Evolutionary conservation across 2,113 vertebrate genomes (phyloP), one percentile per base, ranked within the genome.

Genomic region (Hepsetus odoe): DNA sequence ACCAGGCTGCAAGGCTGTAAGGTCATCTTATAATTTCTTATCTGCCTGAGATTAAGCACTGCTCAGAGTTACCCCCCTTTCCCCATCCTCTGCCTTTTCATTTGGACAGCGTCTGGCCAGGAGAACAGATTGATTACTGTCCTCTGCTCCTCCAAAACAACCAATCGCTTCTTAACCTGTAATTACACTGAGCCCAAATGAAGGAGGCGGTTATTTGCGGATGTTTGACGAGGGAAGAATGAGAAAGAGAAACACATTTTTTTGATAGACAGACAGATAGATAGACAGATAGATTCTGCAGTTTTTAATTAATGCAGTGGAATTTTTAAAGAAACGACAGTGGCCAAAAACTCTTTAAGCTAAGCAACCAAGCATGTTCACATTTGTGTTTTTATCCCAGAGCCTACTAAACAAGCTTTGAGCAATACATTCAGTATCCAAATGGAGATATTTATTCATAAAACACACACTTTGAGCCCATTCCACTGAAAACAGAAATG

Each of bases 1-100:
- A 93, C 88, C 88, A 85, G 87, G 90, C 86, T 86, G 85, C 91
- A 90, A 85, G 87, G 90, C 85, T 86, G 84, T 92, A 90, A 92
- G 91, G 91, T 92, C 90, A 92, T 92, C 88, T 86, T 87, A 89
- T 91, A 91, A 91, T 89, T 91, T 87, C 86, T 91, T 87, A 87
- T 86, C 87, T 89, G 72, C 40, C 51, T 40, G 30, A 77, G 77
- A 76, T 62, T 49, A 61, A 70, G 12, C 30, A 89, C 90, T 89
- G 88, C 83, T 89, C 88, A 87, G 87, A 90, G 35, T 87, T 90
- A 89, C 88, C 87, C 87, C 83, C 84, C 66, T 35, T 42, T 13
- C 55, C 76, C 71, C 85, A 83, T 88, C 88, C 85, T 87, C 81
- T 32, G 28, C 56, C 85, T 89, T 88, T 89, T 88, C 87, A 84